Conservation (phyloP, 1,140 invertebrate genomes). For the Aphidius gifuensis region DNA sequence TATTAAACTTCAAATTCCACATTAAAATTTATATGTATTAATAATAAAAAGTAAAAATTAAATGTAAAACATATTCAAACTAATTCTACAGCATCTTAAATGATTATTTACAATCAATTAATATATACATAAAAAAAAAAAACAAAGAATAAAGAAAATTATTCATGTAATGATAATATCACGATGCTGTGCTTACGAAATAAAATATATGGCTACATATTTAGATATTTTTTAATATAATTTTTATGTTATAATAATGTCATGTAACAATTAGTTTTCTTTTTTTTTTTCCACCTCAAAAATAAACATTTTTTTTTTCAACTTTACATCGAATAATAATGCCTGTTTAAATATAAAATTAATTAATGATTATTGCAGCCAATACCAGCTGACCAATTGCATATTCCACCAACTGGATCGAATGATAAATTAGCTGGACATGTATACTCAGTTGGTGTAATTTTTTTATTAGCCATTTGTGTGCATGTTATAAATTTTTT, state of each 20-base stretch:
- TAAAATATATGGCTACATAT: conserved; percentile 25
- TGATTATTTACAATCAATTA: conserved; percentile 13
- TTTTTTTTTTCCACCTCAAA: not conserved
- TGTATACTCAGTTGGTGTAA: conserved; percentile 81
- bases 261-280: not conserved
- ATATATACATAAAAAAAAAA: conserved; percentile 4
- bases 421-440: conserved; percentile 81
- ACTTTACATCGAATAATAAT: not conserved
- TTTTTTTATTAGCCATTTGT: conserved; percentile 70
- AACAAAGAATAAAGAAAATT: not conserved
- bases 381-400: conserved; percentile 79
- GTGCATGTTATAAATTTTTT: conserved; percentile 87
- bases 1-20: too few species aligned
- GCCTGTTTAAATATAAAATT: not conserved
- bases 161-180: conserved; percentile 28
- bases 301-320: not conserved
- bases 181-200: conserved; percentile 25
- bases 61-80: too few species aligned
- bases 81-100: too few species aligned
- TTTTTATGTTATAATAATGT: conserved; percentile 5
- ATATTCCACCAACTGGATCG: conserved; percentile 84
- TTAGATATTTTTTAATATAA: conserved; percentile 9
- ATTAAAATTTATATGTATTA: too few species aligned
- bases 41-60: too few species aligned
- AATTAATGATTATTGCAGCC: conserved; percentile 61